phyloP scores from a whole-genome alignment of 2,113 vertebrate species.

The Nyctereutes procyonoides region DNA sequence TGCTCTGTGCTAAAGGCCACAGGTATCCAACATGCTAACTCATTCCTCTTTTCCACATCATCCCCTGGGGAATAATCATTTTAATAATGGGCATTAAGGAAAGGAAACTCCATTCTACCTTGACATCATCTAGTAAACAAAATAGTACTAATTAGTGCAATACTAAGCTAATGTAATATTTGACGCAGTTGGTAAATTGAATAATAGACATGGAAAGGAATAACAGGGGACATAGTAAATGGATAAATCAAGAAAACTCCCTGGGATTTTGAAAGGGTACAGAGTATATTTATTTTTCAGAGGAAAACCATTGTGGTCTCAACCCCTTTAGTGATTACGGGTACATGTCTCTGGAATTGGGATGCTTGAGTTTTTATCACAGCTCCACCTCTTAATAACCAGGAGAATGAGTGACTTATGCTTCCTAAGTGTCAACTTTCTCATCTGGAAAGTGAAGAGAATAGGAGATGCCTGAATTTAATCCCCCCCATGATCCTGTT shows the following conservation, averaged over 20 bases:
- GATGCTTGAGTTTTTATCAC: background rate
- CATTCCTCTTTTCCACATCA: constrained; percentile 74
- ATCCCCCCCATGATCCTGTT: background rate
- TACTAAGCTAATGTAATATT: constrained; percentile 61
- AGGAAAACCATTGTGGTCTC: background rate
- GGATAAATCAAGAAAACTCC: constrained; percentile 33
- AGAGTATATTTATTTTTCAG: background rate
- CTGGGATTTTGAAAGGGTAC: constrained; percentile 15
- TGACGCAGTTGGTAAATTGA: constrained; percentile 69
- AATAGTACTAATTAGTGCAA: constrained; percentile 71
- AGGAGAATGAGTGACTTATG: background rate
- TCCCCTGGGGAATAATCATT: constrained; percentile 83
- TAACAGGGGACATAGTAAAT: background rate
- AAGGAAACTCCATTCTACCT: constrained; percentile 48
- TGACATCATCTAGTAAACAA: constrained; percentile 71
- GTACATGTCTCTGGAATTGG: background rate
- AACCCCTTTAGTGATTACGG: background rate
- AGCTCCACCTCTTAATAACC: background rate
- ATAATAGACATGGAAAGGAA: constrained; percentile 50
- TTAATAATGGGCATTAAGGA: constrained; percentile 78
- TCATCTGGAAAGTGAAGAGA: constrained; percentile 23
- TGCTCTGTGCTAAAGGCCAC: constrained; percentile 83
- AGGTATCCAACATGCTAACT: constrained; percentile 80
- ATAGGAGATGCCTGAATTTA: background rate
- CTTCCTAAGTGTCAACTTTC: constrained; percentile 9